Conservation (phyloP, 2,888 invertebrate genomes). For the Chalcis sispes region DNA sequence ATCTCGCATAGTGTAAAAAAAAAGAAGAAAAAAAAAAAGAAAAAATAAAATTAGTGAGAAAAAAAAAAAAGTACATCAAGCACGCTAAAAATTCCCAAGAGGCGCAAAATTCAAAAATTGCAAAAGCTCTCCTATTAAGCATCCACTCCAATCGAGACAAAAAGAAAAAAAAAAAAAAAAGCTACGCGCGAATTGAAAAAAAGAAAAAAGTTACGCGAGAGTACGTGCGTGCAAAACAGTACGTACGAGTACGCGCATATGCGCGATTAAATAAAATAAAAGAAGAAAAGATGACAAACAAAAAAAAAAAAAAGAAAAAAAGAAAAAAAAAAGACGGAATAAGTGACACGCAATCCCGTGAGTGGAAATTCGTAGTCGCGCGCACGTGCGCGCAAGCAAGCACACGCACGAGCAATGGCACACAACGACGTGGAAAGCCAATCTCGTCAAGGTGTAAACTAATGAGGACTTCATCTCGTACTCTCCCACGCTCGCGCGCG, state of each 20-base stretch:
- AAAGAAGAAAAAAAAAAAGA: not conserved
- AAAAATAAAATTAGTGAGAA: not conserved
- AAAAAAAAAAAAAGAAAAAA: not conserved
- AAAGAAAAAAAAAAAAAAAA: not conserved
- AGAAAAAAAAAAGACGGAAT: not conserved
- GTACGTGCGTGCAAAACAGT: not conserved
- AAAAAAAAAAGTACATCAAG: not conserved
- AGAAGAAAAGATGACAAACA: too few species aligned
- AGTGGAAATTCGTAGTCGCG: not conserved
- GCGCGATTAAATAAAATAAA: too few species aligned
- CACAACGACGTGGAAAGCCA: not conserved
- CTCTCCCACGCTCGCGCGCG: too few species aligned
- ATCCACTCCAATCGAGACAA: not conserved
- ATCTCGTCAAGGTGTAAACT: constrained; percentile 1
- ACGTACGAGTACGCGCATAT: too few species aligned
- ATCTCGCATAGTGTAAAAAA: not conserved
- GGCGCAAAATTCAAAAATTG: constrained; percentile 27
- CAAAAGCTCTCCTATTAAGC: constrained; percentile 17
- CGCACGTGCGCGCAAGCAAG: not conserved
- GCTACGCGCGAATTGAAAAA: not conserved
- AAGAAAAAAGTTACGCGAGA: not conserved
- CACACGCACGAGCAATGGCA: not conserved
- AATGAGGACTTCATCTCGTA: constrained; percentile 51
- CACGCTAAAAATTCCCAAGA: not conserved
- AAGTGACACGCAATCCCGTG: not conserved